Evolutionary conservation across 2,888 invertebrate species (phyloP), one percentile per base, ranked within the genome.

Genomic region (Empis stercorea): DNA sequence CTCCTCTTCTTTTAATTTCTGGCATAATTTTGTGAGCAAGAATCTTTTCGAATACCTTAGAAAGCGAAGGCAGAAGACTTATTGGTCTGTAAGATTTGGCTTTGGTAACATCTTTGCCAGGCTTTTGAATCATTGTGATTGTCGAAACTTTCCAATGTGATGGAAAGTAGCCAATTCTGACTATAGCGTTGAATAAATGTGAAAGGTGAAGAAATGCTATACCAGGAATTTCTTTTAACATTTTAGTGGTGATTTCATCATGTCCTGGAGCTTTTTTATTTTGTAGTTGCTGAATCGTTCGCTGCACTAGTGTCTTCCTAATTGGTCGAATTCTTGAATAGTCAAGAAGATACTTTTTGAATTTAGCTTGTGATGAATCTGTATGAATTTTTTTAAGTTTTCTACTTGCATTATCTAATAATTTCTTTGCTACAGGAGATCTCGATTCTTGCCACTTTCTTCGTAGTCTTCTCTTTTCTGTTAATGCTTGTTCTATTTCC

Each of bases 41-140:
- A 2, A 37, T 11, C 34, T 50, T 48, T n/a, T 47, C 47, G 16
- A 47, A 47, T 4, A 47, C 11, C 23, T 47, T 47, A 14, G 47
- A 47, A 1, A 43, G 10, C 15, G 34, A 20, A 11, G 44, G 37
- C 6, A 44, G 27, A 17, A 44, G 17, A n/a, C 36, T 36, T 14
- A 43, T 30, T 14, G 40, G 46, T 42, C 46, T 30, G 14, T 41
- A 46, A 9, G 46, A 46, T 16, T 16, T 11, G 4, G 15, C 32
- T 16, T 13, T 13, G 9, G 9, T 47, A 16, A 16, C 14, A 23
- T 42, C 27, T 42, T 47, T 46, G 6, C 46, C 46, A 14, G 32
- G 46, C 20, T 47, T 47, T 5, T 13, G 47, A 32, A 47, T 36
- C 36, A 47, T 37, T 11, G 32, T 47, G 4, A 42, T 37, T 23